A percentile compares a stretch with the other conserved stretches of the same genome.
phyloP scores from a whole-genome alignment of 2,797 vertebrate genomes.

The Anableps anableps region DNA sequence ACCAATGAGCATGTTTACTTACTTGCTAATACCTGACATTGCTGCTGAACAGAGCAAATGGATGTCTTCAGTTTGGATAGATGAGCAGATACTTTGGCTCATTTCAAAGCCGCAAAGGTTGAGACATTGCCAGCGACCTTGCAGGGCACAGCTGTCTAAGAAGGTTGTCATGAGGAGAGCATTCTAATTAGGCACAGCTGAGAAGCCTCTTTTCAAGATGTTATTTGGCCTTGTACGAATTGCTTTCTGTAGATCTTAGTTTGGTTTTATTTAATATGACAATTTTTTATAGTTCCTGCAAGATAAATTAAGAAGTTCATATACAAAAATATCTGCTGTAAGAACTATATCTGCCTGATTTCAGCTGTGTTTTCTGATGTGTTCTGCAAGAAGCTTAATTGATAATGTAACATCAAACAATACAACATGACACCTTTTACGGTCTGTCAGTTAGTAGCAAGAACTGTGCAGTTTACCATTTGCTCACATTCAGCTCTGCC shows the following conservation, averaged over 20 bases:
- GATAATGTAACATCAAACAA: neutral
- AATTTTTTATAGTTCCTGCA: constrained; percentile 3
- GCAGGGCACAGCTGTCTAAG: constrained; percentile 43
- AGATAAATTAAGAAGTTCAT: neutral
- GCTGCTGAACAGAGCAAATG: neutral
- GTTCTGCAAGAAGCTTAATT: neutral
- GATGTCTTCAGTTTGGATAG: neutral
- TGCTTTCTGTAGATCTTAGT: constrained; percentile 5
- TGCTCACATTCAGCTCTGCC: neutral
- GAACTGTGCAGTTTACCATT: neutral
- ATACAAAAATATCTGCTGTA: neutral
- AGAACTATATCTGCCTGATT: neutral
- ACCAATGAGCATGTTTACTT: neutral
- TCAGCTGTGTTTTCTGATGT: neutral
- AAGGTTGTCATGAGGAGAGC: constrained; percentile 31
- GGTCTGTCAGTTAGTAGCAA: neutral
- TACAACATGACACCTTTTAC: neutral
- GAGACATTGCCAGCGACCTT: constrained; percentile 31
- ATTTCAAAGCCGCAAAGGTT: constrained; percentile 34
- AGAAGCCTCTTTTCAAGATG: constrained; percentile 22
- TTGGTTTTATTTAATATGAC: constrained; percentile 9
- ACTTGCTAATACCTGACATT: neutral
- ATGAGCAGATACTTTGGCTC: constrained; percentile 18
- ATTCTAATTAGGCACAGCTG: constrained; percentile 48
- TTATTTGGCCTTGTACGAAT: neutral